Conservation (phyloP, 1,140 invertebrate genomes). For the Magallana gigas region DNA sequence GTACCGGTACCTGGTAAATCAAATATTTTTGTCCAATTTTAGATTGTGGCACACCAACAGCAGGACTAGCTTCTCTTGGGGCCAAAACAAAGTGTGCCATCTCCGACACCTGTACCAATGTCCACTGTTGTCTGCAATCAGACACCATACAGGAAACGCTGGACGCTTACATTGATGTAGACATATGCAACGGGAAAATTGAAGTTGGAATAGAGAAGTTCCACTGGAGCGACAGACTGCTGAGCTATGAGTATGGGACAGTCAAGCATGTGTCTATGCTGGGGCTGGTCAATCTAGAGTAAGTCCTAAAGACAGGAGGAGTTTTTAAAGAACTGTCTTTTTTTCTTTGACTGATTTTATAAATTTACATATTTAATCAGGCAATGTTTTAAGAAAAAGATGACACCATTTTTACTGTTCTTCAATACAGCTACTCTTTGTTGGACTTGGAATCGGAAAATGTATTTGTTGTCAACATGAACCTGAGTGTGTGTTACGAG, state of each 20-base stretch:
- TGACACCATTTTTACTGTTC: not conserved
- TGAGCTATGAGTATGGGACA: conserved; percentile 53
- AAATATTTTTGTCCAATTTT: not conserved
- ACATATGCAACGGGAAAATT: conserved; percentile 58
- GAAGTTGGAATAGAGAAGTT: conserved; percentile 55
- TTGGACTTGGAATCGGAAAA: conserved; percentile 52
- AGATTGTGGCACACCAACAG: conserved; percentile 39
- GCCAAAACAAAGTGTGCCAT: conserved; percentile 45
- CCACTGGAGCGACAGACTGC: conserved; percentile 39
- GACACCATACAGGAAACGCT: conserved; percentile 52
- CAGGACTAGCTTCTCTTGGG: conserved; percentile 34
- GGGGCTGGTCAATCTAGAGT: conserved; percentile 52
- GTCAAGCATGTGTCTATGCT: conserved; percentile 40
- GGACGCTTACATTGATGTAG: conserved; percentile 44
- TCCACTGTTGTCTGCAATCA: conserved; percentile 40
- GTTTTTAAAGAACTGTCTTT: too few species aligned
- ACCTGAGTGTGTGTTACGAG: conserved; percentile 56
- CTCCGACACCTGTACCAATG: conserved; percentile 28
- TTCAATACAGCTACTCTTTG: conserved; percentile 51
- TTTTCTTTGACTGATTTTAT: too few species aligned
- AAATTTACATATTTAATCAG: too few species aligned
- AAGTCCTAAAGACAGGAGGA: not conserved
- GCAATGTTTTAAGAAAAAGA: too few species aligned
- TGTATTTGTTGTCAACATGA: conserved; percentile 55
- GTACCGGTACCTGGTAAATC: not conserved